These are phyloP conservation scores for Tretioscincus oriximinensis DNA, from an alignment of 2,113 vertebrate species.

Conservation along the genomic window DNA sequence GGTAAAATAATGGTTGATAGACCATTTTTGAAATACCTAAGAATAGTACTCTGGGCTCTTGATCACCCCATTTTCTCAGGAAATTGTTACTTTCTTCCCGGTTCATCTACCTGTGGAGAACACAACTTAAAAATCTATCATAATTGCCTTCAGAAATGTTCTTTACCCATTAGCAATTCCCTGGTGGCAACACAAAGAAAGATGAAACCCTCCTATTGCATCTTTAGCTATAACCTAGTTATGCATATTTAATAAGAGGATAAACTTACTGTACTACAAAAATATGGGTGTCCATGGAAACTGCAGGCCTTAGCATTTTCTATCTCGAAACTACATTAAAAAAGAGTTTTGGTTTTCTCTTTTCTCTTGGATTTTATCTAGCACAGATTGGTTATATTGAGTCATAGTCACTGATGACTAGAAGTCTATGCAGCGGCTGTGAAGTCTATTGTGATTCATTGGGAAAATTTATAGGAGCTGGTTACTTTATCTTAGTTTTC, in stretches of 20 bases:
- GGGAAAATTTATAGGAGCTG: neutral
- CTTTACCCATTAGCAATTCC: constrained; percentile 61
- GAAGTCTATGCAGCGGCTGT: constrained; percentile 1
- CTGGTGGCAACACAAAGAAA: constrained; percentile 61
- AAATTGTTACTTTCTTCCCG: constrained; percentile 33
- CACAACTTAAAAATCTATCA: constrained; percentile 52
- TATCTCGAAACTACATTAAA: neutral
- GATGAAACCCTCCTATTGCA: constrained; percentile 52
- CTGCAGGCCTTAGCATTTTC: constrained; percentile 35
- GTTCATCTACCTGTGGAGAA: constrained; percentile 37
- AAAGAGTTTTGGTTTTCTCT: constrained; percentile 4
- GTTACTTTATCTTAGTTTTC: neutral
- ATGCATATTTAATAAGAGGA: constrained; percentile 68
- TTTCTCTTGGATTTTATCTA: neutral
- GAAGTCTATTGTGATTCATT: neutral
- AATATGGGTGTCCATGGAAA: constrained; percentile 64
- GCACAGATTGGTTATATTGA: constrained; percentile 25
- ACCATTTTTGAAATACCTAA: neutral
- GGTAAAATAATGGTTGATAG: neutral
- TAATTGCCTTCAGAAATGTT: constrained; percentile 60
- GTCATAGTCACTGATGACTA: neutral
- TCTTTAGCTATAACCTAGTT: constrained; percentile 52
- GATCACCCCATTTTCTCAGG: neutral
- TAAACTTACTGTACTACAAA: constrained; percentile 58
- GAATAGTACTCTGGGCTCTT: neutral